These are phyloP conservation scores for Lontra canadensis DNA, from an alignment of 2,113 vertebrate genomes.

Conservation along the genomic window DNA sequence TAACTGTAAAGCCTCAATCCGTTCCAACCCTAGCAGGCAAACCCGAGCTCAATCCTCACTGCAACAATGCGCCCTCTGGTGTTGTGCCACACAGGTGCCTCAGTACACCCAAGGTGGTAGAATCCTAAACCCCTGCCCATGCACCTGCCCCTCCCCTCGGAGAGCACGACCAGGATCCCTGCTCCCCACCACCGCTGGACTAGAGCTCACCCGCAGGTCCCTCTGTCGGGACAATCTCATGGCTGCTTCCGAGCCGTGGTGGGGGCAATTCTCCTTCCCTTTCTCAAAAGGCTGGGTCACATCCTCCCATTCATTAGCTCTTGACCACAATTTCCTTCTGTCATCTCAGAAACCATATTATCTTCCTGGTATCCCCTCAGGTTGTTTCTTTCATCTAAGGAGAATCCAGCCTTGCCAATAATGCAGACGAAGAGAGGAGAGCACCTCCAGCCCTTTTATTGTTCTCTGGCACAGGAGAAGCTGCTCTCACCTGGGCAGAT, in stretches of 20 bases:
- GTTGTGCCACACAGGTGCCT: fast-evolving
- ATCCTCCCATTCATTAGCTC: not conserved
- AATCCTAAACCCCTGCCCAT: not conserved
- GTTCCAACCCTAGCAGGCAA: not conserved
- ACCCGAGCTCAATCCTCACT: not conserved
- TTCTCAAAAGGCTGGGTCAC: not conserved
- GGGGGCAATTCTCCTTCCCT: not conserved
- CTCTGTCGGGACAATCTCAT: not conserved
- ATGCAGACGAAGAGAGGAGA: not conserved
- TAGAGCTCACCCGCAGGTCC: not conserved
- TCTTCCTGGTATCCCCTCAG: not conserved
- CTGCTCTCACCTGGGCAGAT: not conserved
- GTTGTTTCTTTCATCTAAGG: not conserved
- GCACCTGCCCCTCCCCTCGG: not conserved
- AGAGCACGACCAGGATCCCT: not conserved
- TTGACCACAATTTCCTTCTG: constrained; percentile 29
- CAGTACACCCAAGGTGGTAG: fast-evolving
- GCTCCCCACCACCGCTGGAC: not conserved
- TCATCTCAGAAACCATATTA: not conserved
- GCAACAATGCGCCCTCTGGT: not conserved
- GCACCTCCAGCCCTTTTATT: not conserved
- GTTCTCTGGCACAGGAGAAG: not conserved
- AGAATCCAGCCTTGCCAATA: not conserved
- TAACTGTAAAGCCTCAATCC: not conserved
- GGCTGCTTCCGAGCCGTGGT: fast-evolving